These are phyloP conservation scores for Riparia riparia DNA, from an alignment of 2,113 vertebrate species.

Conservation along the genomic window DNA sequence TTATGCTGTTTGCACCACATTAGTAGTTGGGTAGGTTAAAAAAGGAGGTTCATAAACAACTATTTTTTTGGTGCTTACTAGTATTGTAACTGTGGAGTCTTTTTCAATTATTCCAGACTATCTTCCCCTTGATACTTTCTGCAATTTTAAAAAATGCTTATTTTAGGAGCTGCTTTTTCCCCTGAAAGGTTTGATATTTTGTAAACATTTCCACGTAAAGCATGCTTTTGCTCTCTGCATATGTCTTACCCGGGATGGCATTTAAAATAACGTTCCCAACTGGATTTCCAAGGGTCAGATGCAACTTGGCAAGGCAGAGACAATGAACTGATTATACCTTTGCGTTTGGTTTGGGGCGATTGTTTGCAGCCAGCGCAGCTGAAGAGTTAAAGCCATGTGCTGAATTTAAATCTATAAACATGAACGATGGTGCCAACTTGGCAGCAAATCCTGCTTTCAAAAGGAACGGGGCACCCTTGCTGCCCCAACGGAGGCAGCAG, in stretches of 20 bases:
- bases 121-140: not conserved
- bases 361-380: conserved; percentile 69
- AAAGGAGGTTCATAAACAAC: not conserved
- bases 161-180: not conserved
- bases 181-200: conserved; percentile 6
- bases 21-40: not conserved
- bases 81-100: not conserved
- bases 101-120: not conserved
- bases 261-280: not conserved
- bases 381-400: conserved; percentile 73
- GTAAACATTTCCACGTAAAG: conserved; percentile 21
- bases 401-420: conserved; percentile 73
- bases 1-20: not conserved
- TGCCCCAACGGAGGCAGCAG: conserved; percentile 47
- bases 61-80: not conserved
- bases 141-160: not conserved
- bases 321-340: conserved; percentile 68
- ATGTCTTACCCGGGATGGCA: not conserved
- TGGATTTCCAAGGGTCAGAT: conserved; percentile 13
- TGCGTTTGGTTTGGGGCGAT: conserved; percentile 32
- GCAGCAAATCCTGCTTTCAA: conserved; percentile 37
- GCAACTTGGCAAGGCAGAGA: conserved; percentile 29
- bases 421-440: conserved; percentile 67
- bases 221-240: not conserved
- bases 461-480: conserved; percentile 45